Percentiles rank a stretch among this genome's conserved stretches.
Conservation (phyloP, 2,113 vertebrate genomes). For the Corydoras sp. region DNA sequence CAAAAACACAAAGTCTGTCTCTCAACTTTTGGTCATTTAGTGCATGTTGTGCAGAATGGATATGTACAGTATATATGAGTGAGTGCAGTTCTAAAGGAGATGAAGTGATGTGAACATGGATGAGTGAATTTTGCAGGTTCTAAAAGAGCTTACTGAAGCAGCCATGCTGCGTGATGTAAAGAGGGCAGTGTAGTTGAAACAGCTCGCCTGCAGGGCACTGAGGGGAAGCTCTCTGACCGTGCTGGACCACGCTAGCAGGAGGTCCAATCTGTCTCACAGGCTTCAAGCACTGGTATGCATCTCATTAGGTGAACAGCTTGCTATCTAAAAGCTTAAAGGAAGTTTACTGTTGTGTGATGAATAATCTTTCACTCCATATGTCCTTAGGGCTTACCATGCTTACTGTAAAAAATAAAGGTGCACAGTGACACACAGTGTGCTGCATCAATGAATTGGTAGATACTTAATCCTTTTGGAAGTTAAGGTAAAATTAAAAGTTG, state of each 20-base stretch:
- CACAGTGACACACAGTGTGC: neutral
- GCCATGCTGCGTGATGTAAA: slow-evolving; percentile 47
- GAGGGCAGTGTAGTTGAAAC: slow-evolving; percentile 41
- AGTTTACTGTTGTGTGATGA: slow-evolving; percentile 66
- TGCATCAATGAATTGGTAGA: too few relatives aligned
- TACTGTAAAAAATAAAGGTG: slow-evolving; percentile 32
- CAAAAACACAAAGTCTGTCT: too few relatives aligned
- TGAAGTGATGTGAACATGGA: slow-evolving; percentile 8
- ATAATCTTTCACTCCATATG: slow-evolving; percentile 57
- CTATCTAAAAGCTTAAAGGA: slow-evolving; percentile 63
- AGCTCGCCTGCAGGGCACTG: slow-evolving; percentile 55
- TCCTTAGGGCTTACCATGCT: slow-evolving; percentile 44
- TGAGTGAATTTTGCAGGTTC: neutral
- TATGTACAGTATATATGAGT: too few relatives aligned
- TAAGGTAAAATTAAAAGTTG: too few relatives aligned
- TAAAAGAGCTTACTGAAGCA: neutral
- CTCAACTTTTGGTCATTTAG: too few relatives aligned
- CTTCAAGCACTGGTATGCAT: slow-evolving; percentile 59
- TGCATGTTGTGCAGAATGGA: too few relatives aligned
- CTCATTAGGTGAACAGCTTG: slow-evolving; percentile 71
- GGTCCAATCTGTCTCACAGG: slow-evolving; percentile 61
- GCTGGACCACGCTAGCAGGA: slow-evolving; percentile 57
- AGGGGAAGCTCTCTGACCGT: slow-evolving; percentile 49
- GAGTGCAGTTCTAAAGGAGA: neutral
- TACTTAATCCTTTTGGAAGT: too few relatives aligned